These are phyloP conservation scores for Sturnus vulgaris DNA, from an alignment of 2,113 vertebrate genomes.

Conservation along the genomic window DNA sequence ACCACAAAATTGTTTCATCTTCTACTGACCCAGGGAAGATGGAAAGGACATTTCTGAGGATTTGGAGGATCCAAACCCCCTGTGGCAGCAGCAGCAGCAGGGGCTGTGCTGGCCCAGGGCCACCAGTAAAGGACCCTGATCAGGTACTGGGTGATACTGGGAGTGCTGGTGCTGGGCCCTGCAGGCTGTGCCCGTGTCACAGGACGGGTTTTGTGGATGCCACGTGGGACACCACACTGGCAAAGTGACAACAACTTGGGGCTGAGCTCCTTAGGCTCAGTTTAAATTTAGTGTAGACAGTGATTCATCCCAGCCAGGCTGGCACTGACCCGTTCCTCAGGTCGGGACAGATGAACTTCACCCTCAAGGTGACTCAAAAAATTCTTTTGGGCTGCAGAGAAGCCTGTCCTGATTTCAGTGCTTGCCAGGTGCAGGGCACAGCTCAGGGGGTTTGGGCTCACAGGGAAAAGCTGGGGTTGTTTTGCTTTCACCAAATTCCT, in stretches of 20 bases:
- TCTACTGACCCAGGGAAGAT: not conserved
- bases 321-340: not conserved
- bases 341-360: not conserved
- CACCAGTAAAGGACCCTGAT: not conserved
- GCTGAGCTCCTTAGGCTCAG: not conserved
- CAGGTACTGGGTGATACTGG: not conserved
- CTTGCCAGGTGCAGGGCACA: not conserved
- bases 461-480: not conserved
- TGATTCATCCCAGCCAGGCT: not conserved
- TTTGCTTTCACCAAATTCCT: not conserved
- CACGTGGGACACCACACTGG: fast-evolving
- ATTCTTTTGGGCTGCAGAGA: not conserved
- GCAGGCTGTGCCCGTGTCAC: fast-evolving
- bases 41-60: not conserved
- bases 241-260: not conserved
- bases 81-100: not conserved
- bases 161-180: not conserved
- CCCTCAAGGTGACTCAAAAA: not conserved
- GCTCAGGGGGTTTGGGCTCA: not conserved
- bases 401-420: not conserved
- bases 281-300: not conserved
- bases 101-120: not conserved
- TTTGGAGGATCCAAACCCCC: not conserved
- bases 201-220: fast-evolving
- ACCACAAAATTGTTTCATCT: not conserved